These are phyloP conservation scores for Aphis gossypii DNA, from an alignment of 1,140 invertebrate species.

Conservation along the genomic window DNA sequence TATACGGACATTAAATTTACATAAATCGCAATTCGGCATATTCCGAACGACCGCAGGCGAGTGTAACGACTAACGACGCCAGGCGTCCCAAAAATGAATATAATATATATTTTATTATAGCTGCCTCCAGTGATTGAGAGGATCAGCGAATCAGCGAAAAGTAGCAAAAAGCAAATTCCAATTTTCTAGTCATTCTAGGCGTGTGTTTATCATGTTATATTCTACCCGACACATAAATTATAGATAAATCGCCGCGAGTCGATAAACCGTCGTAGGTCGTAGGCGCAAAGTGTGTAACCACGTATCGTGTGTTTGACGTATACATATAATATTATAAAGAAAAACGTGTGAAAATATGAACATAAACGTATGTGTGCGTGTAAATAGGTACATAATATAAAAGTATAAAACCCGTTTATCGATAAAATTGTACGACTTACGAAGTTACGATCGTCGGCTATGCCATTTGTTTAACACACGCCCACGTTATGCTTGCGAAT, in stretches of 20 bases:
- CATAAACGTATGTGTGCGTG: background rate
- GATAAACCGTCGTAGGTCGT: background rate
- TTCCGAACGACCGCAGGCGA: background rate
- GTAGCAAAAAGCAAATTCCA: background rate
- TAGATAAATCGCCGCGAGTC: background rate
- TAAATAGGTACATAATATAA: background rate
- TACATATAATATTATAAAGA: background rate
- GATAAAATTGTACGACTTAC: background rate
- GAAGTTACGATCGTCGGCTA: background rate
- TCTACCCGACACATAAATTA: no score
- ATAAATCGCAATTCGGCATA: background rate
- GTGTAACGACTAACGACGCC: background rate
- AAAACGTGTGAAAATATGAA: background rate
- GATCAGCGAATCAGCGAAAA: background rate
- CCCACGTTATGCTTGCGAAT: background rate
- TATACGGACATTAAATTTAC: no score
- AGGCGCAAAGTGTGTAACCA: background rate
- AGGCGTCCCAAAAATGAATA: background rate
- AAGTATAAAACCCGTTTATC: constrained; percentile 9
- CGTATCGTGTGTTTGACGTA: background rate
- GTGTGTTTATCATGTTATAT: no score
- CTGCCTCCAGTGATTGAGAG: background rate
- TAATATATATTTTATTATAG: background rate
- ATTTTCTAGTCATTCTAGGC: background rate
- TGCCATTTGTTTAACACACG: background rate